A percentile compares a stretch with the other conserved stretches of the same genome.
These are phyloP conservation scores for Melanaphis sacchari DNA, from an alignment of 1,140 invertebrate genomes.

Conservation along the genomic window DNA sequence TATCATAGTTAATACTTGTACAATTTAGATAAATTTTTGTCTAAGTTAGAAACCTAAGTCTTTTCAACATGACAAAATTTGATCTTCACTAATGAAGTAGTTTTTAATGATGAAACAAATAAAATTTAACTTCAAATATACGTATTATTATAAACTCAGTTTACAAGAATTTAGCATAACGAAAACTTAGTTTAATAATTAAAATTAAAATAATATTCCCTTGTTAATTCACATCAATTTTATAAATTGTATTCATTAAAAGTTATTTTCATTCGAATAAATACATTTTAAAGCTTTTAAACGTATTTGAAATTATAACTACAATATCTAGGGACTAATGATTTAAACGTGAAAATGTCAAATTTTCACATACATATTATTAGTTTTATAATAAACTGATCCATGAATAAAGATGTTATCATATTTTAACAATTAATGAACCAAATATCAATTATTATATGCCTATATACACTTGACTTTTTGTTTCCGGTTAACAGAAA, in stretches of 20 bases:
- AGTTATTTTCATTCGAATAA: neutral
- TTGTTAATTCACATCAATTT: neutral
- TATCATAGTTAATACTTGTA: neutral
- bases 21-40: neutral
- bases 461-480: neutral
- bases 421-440: neutral
- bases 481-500: neutral
- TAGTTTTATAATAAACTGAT: neutral
- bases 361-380: neutral
- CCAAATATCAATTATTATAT: neutral
- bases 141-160: neutral
- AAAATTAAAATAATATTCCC: slow-evolving; percentile 15
- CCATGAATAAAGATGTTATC: neutral
- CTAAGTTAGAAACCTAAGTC: neutral
- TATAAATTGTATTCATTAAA: neutral
- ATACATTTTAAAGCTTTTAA: neutral
- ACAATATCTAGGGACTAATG: neutral
- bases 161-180: slow-evolving; percentile 3
- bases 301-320: neutral
- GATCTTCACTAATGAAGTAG: neutral
- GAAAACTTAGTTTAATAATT: neutral
- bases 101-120: neutral
- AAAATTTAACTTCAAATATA: slow-evolving; percentile 2
- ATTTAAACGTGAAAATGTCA: neutral
- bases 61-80: neutral